Evolutionary conservation across 2,113 vertebrate species (phyloP).

Genomic region (Tinamus guttatus): DNA sequence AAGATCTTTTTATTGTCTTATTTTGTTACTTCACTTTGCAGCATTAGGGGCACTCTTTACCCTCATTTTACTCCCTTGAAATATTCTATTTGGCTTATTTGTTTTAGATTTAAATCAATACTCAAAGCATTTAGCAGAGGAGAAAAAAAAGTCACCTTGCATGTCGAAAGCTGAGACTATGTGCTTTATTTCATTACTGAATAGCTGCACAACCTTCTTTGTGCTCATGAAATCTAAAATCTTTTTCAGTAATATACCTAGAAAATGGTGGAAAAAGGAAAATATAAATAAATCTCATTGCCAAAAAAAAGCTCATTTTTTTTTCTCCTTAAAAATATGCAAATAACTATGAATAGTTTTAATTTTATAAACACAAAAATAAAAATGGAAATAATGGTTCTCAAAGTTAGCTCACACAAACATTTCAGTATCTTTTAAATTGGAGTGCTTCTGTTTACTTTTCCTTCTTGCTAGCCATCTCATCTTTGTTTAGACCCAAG

Average conservation of each 20-base stretch:
- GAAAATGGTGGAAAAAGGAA: not conserved
- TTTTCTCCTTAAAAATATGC: not conserved
- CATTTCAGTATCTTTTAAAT: not conserved
- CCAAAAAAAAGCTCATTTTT: not conserved
- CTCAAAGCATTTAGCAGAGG: not conserved
- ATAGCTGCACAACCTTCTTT: conserved; percentile 70
- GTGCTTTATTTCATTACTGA: conserved; percentile 68
- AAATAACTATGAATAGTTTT: not conserved
- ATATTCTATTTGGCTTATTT: not conserved
- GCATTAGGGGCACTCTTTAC: not conserved
- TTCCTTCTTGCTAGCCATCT: conserved; percentile 5
- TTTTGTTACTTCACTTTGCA: not conserved
- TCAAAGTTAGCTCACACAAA: not conserved
- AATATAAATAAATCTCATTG: not conserved
- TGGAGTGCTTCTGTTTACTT: not conserved
- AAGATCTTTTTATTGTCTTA: not conserved
- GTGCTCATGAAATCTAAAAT: conserved; percentile 71
- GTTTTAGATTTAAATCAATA: conserved; percentile 1
- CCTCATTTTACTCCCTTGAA: not conserved
- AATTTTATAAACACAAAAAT: not conserved
- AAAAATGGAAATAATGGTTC: not conserved
- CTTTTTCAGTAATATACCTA: conserved; percentile 63
- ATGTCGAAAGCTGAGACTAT: conserved; percentile 79
- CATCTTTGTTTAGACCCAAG: conserved; percentile 22
- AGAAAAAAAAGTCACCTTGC: conserved; percentile 58